A percentile compares a stretch with the other conserved stretches of the same genome.
phyloP scores from a whole-genome alignment of 2,888 invertebrate species.

The Strigamia transsilvanica region DNA sequence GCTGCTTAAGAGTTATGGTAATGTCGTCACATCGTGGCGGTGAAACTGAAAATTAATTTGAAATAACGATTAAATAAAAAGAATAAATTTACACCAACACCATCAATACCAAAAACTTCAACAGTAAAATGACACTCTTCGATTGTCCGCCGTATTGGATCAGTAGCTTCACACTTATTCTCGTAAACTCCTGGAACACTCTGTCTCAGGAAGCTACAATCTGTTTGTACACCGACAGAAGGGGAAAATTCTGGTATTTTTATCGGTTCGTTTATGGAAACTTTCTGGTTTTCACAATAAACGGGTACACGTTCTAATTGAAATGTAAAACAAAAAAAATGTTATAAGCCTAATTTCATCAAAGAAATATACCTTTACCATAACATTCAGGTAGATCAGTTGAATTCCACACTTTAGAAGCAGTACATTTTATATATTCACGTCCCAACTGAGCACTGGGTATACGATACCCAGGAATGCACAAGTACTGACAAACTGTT shows the following conservation, averaged over 20 bases:
- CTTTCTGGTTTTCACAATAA: background rate
- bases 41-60: no score
- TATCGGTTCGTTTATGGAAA: background rate
- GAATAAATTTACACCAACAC: no score
- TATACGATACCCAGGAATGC: background rate
- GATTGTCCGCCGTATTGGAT: background rate
- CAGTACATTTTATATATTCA: background rate
- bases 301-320: no score
- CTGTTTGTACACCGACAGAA: background rate
- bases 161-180: conserved; percentile 1
- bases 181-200: background rate
- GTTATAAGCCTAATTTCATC: no score
- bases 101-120: background rate
- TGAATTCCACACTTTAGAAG: background rate
- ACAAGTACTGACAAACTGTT: background rate
- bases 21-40: no score
- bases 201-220: background rate
- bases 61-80: no score
- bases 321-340: no score
- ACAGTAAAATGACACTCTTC: background rate
- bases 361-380: no score
- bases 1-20: no score
- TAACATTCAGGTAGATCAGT: background rate
- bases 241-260: background rate
- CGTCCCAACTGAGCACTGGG: background rate